Conservation (phyloP, 2,888 invertebrate genomes). For the Ganaspis brasiliensis region DNA sequence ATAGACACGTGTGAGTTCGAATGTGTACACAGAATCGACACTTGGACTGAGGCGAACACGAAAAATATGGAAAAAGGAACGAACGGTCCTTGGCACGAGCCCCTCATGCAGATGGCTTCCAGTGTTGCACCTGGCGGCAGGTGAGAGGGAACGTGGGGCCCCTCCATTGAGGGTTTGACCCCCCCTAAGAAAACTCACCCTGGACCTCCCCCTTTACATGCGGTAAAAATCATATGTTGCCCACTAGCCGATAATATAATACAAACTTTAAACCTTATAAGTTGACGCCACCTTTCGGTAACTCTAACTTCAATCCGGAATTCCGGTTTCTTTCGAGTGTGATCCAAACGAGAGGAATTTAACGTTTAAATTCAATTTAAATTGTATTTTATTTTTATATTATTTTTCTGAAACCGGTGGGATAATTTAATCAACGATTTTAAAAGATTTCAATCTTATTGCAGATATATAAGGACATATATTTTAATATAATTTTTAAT, state of each 20-base stretch:
- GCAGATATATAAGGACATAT: too few species aligned
- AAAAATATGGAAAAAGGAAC: constrained; percentile 58
- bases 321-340: neutral
- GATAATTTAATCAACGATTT: too few species aligned
- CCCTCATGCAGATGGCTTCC: constrained; percentile 74
- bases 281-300: neutral
- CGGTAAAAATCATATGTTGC: constrained; percentile 59
- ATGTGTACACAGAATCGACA: constrained; percentile 1
- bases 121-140: constrained; percentile 76
- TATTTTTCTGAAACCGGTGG: too few species aligned
- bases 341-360: too few species aligned
- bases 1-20: constrained; percentile 41
- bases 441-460: too few species aligned
- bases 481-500: too few species aligned
- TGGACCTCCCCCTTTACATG: constrained; percentile 46
- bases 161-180: constrained; percentile 55
- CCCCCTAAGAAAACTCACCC: constrained; percentile 48
- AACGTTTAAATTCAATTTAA: too few species aligned
- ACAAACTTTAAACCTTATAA: constrained; percentile 31
- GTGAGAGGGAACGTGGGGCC: constrained; percentile 69
- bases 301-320: neutral
- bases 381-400: too few species aligned
- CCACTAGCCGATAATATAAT: constrained; percentile 45
- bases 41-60: constrained; percentile 21
- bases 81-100: constrained; percentile 71